Evolutionary conservation across 2,113 vertebrate species (phyloP), one percentile per base, ranked within the genome.

Genomic region (Hiodon tergisus): DNA sequence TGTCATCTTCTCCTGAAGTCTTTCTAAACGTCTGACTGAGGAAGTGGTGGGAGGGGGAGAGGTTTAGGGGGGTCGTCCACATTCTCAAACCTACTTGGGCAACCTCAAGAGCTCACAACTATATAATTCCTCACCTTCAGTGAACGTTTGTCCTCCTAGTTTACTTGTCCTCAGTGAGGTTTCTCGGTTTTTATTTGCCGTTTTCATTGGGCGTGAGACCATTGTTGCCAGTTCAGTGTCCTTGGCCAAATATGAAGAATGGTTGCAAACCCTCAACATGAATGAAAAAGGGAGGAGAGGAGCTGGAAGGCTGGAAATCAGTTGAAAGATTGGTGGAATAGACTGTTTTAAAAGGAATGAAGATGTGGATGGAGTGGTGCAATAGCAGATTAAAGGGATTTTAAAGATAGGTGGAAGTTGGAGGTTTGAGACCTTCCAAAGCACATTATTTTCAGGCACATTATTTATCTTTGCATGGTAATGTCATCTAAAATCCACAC

Each of bases 391-490:
- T 31, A 31, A 31, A 31, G 31, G 31, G 31, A 31, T 31, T 31
- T 31, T 31, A 31, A 31, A 31, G 31, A 31, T 31, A 31, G 31
- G 31, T 31, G 31, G 31, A 31, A 79, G 78, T 84, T 73, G 80
- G 78, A 78, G 13, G 31, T 31, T 48, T 77, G 73, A 69, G 78
- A 79, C 82, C 78, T 81, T 86, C 82, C 82, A 78, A 80, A 83
- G 78, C 78, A 76, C 76, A 31, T 31, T 31, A 31, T 31, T 60
- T 83, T 85, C 81, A 81, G 75, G 83, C 83, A 80, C 76, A 80
- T 83, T 85, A 86, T 88, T 89, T 85, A 85, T 80, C 84, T 91
- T 89, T 91, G 91, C 91, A 91, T 88, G 90, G 82, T 74, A 74
- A 72, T 77, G 71, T 63, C 55, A 58, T 69, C 63, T 70, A 69